Base-by-base conservation (phyloP, 2,888 invertebrate species). In the Nezara viridula region DNA sequence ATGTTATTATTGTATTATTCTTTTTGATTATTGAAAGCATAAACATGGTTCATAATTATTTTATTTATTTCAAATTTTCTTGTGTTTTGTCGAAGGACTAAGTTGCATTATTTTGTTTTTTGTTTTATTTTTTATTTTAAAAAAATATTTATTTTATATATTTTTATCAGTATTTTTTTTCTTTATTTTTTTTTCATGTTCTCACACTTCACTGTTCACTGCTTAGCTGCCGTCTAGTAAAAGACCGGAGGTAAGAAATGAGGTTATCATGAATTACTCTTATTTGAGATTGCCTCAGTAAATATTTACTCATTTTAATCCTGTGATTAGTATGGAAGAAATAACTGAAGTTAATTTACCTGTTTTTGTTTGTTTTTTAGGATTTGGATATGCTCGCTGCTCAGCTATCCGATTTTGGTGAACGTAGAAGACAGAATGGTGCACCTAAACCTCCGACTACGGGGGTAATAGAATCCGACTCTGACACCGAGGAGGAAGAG, bases 361-460 rank as follows among this genome's bases (percentile, higher is more conserved):
- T n/a, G 60, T 16, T 60, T 16, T n/a, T 60, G n/a, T 10, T 14
- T 81, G 40, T 44, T 90, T 37, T 66, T 60, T 94, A 98, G 98
- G 98, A 99, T 94, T 95, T 99, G 94, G 99, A 99, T 94, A 97
- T 97, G 93, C 94, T 99, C 93, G 99, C 98, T 91, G 98, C 98
- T 92, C 98, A 99, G 94, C 95, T 99, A 93, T 98, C 97, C 94
- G 97, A 98, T 94, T 95, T 99, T 93, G 98, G 97, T 92, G 96
- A 96, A 92, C 95, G 89, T 95, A 86, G 90, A 21, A 50, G 91
- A 50, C 90, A 90, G 49, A 91, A 90, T 88, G 90, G 90, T 60
- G 90, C 89, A 49, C 89, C 91, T 50, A 90, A 90, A 77, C 90
- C 90, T 24, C 88, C 90, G 16, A 90, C 91, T 12, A 91, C 91